Base-by-base conservation (phyloP, 2,113 vertebrate genomes). In the Petromus typicus region DNA sequence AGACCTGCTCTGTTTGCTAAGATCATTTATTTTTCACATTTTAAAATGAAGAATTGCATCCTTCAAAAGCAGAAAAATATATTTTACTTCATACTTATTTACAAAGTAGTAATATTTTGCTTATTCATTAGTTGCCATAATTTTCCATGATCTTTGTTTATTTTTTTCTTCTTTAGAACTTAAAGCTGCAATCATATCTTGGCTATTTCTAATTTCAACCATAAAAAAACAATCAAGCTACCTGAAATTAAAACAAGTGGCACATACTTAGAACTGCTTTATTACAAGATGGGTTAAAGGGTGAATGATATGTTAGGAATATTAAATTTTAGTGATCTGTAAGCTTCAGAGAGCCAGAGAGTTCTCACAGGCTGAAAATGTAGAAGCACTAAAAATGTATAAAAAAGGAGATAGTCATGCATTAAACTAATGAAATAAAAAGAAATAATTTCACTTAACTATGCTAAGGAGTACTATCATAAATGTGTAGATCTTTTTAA, bases 391-490 rank as follows among this genome's bases (percentile, higher is more conserved):
- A 75, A 90, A 90, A 88, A 37, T 56, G 51, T 86, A 92, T 48
- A 5, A 66, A 57, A n/a, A 85, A 86, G 51, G 40, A 18, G 57
- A 79, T 69, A 63, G 20, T 66, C 86, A 75, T 81, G 20, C 17
- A 87, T 75, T 40, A 89, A 48, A 34, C 43, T 91, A 86, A 69
- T 93, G 92, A 95, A 95, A 95, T 8, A 92, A 95, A 84, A 89
- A 69, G 45, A 93, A 89, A 78, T 18, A 89, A 83, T 97, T 97
- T 84, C 30, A 48, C 40, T 86, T 94, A 64, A 82, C 54, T 93
- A n/a, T 73, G 37, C 20, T 92, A 92, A 86, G 54, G 10, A 59
- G 14, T 88, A 63, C 57, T 93, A 95, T 86, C 0, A 79, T 83
- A 86, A 93, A 23, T 78, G 4, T 51, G 48, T 64, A 25, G 17